Percentiles rank a stretch among this genome's conserved stretches.
Conservation (phyloP, 2,113 vertebrate genomes). For the Pluvianellus socialis region DNA sequence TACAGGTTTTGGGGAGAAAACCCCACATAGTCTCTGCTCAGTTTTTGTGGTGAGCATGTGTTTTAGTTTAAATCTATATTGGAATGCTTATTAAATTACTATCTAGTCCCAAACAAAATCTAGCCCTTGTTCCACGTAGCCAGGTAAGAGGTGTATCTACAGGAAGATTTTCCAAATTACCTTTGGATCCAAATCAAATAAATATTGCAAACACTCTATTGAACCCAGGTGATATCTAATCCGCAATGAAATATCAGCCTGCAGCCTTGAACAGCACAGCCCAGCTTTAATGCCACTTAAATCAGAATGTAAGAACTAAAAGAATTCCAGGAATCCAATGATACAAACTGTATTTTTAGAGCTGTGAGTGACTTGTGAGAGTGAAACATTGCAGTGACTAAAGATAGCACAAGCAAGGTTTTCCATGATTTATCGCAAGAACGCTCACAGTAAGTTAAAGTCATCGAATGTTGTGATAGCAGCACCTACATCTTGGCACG, state of each 20-base stretch:
- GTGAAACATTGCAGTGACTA: slow-evolving; percentile 73
- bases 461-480: slow-evolving; percentile 61
- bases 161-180: slow-evolving; percentile 60
- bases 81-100: slow-evolving; percentile 63
- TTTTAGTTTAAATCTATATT: slow-evolving; percentile 62
- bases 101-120: slow-evolving; percentile 53
- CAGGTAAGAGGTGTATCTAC: slow-evolving; percentile 63
- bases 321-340: slow-evolving; percentile 88
- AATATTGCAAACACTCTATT: slow-evolving; percentile 71
- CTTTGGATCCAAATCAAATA: slow-evolving; percentile 69
- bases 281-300: slow-evolving; percentile 84
- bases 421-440: slow-evolving; percentile 81
- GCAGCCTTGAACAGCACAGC: slow-evolving; percentile 73
- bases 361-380: slow-evolving; percentile 80
- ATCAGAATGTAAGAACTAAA: slow-evolving; percentile 85
- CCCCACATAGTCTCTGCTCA: neutral
- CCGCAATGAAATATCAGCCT: slow-evolving; percentile 68
- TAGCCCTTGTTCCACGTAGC: slow-evolving; percentile 4
- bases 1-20: neutral
- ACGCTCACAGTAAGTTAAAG: slow-evolving; percentile 65
- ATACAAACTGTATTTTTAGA: slow-evolving; percentile 96
- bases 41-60: slow-evolving; percentile 23
- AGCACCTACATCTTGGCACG: slow-evolving; percentile 43
- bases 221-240: slow-evolving; percentile 81
- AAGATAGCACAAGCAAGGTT: slow-evolving; percentile 77